Evolutionary conservation across 2,797 vertebrate genomes (phyloP).

Genomic region (Brotula barbata): DNA sequence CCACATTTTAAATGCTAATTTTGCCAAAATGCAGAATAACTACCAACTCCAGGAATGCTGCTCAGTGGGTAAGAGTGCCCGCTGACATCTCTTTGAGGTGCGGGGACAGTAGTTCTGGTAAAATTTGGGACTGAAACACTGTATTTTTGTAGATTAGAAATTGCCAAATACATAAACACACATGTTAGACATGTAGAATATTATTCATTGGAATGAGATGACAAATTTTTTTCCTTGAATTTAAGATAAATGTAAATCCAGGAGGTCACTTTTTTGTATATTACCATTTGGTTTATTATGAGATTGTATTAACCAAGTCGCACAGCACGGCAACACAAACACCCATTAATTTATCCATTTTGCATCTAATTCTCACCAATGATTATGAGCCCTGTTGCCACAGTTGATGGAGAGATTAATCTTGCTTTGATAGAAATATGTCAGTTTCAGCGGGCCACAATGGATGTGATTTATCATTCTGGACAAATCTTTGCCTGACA

Average conservation of each 20-base stretch:
- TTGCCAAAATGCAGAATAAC: too few species aligned
- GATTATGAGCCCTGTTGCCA: conserved; percentile 82
- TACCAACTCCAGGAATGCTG: too few species aligned
- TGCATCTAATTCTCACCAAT: conserved; percentile 82
- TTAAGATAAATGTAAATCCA: too few species aligned
- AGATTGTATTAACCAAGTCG: conserved; percentile 28
- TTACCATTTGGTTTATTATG: background rate
- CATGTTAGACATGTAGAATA: too few species aligned
- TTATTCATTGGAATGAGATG: too few species aligned
- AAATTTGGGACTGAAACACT: too few species aligned
- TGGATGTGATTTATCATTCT: conserved; percentile 91
- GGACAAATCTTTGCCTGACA: conserved; percentile 81
- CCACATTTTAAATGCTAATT: background rate
- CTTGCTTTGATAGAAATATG: conserved; percentile 90
- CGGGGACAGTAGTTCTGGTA: too few species aligned
- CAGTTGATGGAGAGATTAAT: conserved; percentile 90
- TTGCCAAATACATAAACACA: too few species aligned
- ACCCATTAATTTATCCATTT: conserved; percentile 59
- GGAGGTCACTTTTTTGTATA: background rate
- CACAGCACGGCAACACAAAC: conserved; percentile 60
- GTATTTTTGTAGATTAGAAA: too few species aligned
- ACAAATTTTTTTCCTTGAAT: too few species aligned
- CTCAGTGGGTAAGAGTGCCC: too few species aligned
- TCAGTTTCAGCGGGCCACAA: conserved; percentile 80
- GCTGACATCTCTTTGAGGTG: too few species aligned